Evolutionary conservation across 2,888 invertebrate genomes (phyloP), one percentile per base, ranked within the genome.

Genomic region (Leuctra nigra): DNA sequence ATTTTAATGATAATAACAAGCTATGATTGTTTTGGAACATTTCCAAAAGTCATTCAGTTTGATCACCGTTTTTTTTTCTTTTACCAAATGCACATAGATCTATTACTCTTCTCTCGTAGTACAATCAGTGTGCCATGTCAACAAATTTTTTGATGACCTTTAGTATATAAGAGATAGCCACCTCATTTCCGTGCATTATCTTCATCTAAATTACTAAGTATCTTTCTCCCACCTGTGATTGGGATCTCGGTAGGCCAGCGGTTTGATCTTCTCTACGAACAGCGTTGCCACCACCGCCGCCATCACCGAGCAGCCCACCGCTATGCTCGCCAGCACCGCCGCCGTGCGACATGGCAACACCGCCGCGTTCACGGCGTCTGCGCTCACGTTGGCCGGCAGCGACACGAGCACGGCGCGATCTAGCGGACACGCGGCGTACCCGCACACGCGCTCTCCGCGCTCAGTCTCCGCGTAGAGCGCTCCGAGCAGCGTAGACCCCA

Each of bases 401-500:
- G 54, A 18, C 36, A 36, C 47, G 22, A 38, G 53, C 41, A 53
- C 53, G 61, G 46, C 54, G 60, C 23, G 22, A 71, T 46, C 29
- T 16, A 23, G 67, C 0, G 81, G 80, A 59, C 81, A 81, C 59
- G 80, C 76, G 54, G 75, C 75, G 2, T 78, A 75, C 1, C 81
- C 81, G 61, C 81, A 82, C n/a, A 80, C 71, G 41, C 80, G 67
- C 39, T 77, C 76, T 1, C 77, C 78, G 50, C 72, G 71, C 62
- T 78, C 78, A 58, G 77, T 75, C 25, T 73, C 70, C 62, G 75
- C 75, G 66, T 78, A 80, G 60, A 78, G 74, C 47, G 74, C 75
- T 62, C 77, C 75, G 54, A 75, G 66, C 20, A 50, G 33, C 35
- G n/a, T n/a, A n/a, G n/a, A n/a, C n/a, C n/a, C n/a, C n/a, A n/a